A percentile compares a stretch with the other conserved stretches of the same genome.
phyloP scores from a whole-genome alignment of 2,113 vertebrate species.

The Suricata suricatta region DNA sequence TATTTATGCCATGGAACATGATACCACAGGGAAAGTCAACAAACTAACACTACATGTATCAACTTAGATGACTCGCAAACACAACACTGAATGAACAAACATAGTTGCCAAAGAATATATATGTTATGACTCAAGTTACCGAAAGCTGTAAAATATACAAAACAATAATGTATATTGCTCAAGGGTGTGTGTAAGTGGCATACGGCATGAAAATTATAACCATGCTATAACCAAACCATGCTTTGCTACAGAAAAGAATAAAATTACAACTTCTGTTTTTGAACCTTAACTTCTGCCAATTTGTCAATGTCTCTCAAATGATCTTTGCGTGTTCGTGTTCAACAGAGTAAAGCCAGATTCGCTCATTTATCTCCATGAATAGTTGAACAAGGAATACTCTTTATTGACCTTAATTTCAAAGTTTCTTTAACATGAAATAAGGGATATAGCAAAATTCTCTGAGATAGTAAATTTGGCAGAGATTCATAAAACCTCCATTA shows the following conservation, averaged over 20 bases:
- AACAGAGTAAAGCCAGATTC: not conserved
- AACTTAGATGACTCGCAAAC: not conserved
- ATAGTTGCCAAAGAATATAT: not conserved
- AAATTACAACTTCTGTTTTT: not conserved
- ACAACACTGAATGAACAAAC: not conserved
- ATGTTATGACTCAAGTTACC: not conserved
- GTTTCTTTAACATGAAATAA: conserved; percentile 6
- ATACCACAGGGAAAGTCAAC: not conserved
- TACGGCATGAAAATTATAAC: not conserved
- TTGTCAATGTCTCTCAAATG: not conserved
- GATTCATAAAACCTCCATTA: not conserved
- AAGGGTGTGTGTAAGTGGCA: not conserved
- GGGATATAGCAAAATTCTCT: not conserved
- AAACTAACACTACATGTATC: not conserved
- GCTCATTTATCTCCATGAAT: not conserved
- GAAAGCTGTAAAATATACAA: not conserved
- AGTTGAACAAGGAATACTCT: not conserved
- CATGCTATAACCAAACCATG: not conserved
- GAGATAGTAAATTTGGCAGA: not conserved
- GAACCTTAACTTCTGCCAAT: not conserved
- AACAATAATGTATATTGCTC: not conserved
- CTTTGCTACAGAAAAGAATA: not conserved
- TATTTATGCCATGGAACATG: not conserved
- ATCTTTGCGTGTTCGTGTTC: not conserved
- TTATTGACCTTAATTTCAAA: not conserved